These are phyloP conservation scores for Trochalopteron elliotii DNA, from an alignment of 2,113 vertebrate genomes.

Conservation along the genomic window DNA sequence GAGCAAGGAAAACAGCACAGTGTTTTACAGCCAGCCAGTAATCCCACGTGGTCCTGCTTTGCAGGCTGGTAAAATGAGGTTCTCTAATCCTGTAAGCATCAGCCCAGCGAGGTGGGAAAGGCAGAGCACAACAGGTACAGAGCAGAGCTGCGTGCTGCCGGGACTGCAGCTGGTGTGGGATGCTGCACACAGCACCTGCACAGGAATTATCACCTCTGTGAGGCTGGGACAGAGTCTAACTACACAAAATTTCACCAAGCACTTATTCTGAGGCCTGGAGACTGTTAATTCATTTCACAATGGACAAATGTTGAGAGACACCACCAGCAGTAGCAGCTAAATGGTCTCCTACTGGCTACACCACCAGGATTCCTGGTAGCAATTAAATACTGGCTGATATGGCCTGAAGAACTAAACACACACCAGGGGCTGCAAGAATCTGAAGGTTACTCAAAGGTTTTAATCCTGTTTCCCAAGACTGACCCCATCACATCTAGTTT, in stretches of 20 bases:
- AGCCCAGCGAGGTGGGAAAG: not conserved
- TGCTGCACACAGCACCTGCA: not conserved
- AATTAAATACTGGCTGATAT: not conserved
- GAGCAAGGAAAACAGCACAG: not conserved
- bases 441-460: conserved; percentile 23
- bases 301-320: not conserved
- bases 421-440: not conserved
- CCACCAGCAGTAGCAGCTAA: not conserved
- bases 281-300: not conserved
- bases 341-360: not conserved
- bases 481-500: not conserved
- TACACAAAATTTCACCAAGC: not conserved
- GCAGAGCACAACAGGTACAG: rapidly evolving
- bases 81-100: not conserved
- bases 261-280: not conserved
- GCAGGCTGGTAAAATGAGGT: not conserved
- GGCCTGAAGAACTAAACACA: not conserved
- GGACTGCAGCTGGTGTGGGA: not conserved
- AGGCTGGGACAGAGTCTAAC: not conserved
- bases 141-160: rapidly evolving
- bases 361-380: not conserved
- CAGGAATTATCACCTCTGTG: not conserved
- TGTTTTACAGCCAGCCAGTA: not conserved
- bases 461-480: conserved; percentile 28
- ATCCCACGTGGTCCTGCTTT: not conserved